Evolutionary conservation across 2,797 vertebrate genomes (phyloP), one percentile per base, ranked within the genome.

Genomic region (Taenioides sp.): DNA sequence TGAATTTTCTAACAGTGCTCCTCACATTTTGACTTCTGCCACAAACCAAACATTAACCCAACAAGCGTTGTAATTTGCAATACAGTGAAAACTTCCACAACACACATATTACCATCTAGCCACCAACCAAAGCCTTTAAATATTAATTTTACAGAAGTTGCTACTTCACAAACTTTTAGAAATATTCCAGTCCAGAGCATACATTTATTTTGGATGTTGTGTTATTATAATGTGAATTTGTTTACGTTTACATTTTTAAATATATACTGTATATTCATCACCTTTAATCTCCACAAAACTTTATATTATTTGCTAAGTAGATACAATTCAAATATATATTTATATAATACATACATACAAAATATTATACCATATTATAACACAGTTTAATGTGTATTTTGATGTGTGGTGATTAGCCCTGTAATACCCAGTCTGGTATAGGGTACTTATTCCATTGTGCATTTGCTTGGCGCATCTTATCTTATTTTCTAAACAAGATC

Each of bases 301-400:
- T 82, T 81, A 90, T 89, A 93, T 88, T 91, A 88, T 91, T 91
- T 92, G 80, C 87, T 90, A 91, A 86, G 84, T 89, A 89, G 78
- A 91, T 89, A 92, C 90, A 92, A 91, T 84, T 88, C 67, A 92
- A 94, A 92, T 91, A 89, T 92, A 91, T 83, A 89, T 84, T 86
- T 91, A 89, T 92, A 91, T 82, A 90, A 27, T 59, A 59, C 57
- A 83, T 86, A 92, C 90, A 91, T 92, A 92, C 84, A 91, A 93
- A 93, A 91, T 89, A 88, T 80, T 86, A 83, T 88, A 88, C 31
- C 82, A 79, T 84, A 79, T 80, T 85, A 68, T 86, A 27, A 67
- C 73, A 83, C 89, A 78, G 37, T 89, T 84, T 87, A 81, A 80
- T 80, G 68, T 83, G 72, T 84, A 81, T 89, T 64, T 80, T 83